Conservation (phyloP, 2,113 vertebrate species). For the Sapayoa aenigma region DNA sequence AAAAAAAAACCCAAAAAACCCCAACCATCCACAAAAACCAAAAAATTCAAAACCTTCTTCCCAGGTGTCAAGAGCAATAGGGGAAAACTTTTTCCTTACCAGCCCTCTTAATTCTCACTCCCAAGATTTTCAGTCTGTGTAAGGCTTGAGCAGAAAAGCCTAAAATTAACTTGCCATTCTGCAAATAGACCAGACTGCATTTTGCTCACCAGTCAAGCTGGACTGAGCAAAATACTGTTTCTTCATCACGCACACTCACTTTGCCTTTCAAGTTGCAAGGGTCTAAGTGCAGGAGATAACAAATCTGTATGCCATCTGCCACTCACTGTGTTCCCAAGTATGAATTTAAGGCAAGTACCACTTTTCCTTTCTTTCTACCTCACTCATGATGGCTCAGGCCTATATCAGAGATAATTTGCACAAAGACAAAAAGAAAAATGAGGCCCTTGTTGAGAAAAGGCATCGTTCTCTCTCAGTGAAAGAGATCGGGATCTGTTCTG, state of each 20-base stretch:
- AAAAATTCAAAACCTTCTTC: not conserved
- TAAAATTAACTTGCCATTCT: not conserved
- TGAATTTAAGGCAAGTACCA: not conserved
- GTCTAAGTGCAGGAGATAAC: too few species aligned
- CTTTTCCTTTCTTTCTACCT: not conserved
- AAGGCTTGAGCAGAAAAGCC: rapidly evolving
- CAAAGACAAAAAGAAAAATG: not conserved
- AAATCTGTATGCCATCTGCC: not conserved
- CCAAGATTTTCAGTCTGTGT: not conserved
- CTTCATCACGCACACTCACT: not conserved
- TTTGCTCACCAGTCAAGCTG: not conserved
- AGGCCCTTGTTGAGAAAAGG: not conserved
- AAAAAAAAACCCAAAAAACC: not conserved
- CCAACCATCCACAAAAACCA: not conserved
- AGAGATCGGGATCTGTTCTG: rapidly evolving
- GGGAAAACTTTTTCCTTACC: not conserved
- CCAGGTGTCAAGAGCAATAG: not conserved
- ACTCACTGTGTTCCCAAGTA: not conserved
- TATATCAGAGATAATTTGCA: not conserved
- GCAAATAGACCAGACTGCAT: not conserved
- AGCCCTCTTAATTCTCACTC: not conserved
- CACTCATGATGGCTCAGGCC: rapidly evolving
- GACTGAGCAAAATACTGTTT: not conserved
- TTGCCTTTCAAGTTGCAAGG: not conserved
- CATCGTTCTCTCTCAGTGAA: not conserved